Evolutionary conservation across 2,888 invertebrate genomes (phyloP).

Genomic region (Mycalesis mineus): DNA sequence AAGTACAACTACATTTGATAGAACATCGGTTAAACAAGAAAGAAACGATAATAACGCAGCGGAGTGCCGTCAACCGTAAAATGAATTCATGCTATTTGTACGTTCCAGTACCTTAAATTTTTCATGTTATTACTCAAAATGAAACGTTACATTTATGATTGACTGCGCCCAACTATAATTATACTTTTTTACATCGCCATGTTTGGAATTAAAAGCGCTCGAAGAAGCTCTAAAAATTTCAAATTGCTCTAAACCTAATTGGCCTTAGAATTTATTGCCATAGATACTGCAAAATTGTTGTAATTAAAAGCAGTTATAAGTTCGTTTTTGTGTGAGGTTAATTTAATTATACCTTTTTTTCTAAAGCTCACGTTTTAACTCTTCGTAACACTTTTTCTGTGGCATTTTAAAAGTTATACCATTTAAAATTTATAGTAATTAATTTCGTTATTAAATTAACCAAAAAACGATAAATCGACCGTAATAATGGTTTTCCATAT

Average conservation of each 20-base stretch:
- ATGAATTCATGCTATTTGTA: slow-evolving; percentile 46
- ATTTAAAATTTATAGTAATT: neutral
- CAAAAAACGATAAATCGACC: neutral
- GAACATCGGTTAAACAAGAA: slow-evolving; percentile 24
- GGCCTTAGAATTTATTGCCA: slow-evolving; percentile 23
- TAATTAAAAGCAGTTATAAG: slow-evolving; percentile 24
- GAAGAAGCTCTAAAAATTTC: slow-evolving; percentile 22
- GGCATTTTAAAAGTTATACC: neutral
- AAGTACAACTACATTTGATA: slow-evolving; percentile 13
- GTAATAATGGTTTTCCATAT: too few relatives aligned
- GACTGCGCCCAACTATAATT: slow-evolving; percentile 26
- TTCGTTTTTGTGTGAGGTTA: slow-evolving; percentile 10
- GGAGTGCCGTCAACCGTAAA: slow-evolving; percentile 52
- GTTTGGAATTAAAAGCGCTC: slow-evolving; percentile 15
- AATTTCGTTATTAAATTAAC: neutral
- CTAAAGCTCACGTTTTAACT: neutral
- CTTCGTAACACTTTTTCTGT: slow-evolving; percentile 1
- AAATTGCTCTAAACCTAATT: slow-evolving; percentile 24
- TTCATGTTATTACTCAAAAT: slow-evolving; percentile 34
- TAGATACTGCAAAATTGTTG: slow-evolving; percentile 26
- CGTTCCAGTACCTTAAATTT: slow-evolving; percentile 36
- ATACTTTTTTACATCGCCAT: slow-evolving; percentile 23
- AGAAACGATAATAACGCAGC: slow-evolving; percentile 50
- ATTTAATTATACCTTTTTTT: slow-evolving; percentile 12
- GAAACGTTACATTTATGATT: slow-evolving; percentile 28